Base-by-base conservation (phyloP, 2,113 vertebrate genomes). In the Gracilinanus agilis region DNA sequence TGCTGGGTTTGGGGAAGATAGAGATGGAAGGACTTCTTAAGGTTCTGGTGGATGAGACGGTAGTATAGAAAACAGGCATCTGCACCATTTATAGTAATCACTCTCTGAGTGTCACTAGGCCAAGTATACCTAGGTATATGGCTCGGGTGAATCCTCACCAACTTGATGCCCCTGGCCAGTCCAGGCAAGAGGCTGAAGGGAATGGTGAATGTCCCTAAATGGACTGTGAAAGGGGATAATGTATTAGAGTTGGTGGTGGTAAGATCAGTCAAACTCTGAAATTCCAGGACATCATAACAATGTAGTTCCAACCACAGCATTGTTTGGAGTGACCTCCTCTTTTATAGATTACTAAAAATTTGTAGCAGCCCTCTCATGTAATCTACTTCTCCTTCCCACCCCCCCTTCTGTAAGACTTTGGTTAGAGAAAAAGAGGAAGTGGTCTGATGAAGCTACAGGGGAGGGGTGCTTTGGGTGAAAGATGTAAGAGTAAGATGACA, bases 381-480 rank as follows among this genome's bases (percentile, higher is more conserved):
- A 3, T 40, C n/a, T 21, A 23, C 67, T 83, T 83, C 67, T 83
- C n/a, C n/a, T 83, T 83, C 21, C 67, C 67, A 34, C 67, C 40
- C 19, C 40, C n/a, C 40, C 5, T 83, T 34, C n/a, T 83, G 34
- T 19, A 83, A n/a, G 34, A 83, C 34, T 83, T 40, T 83, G n/a
- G n/a, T 83, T 83, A 83, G 67, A 83, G n/a, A 83, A 40, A 83
- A 83, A 40, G n/a, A 83, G 67, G 67, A 83, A 83, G n/a, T 83
- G 67, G n/a, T 83, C 19, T 83, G n/a, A 83, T 83, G 67, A 83
- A 83, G 19, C 67, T 40, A 83, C 5, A 3, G n/a, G 67, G 67
- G 67, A 83, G n/a, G 67, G 23, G 67, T 83, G n/a, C n/a, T 83
- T 7, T 83, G 67, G 67, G 67, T 16, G 67, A 40, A 7, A 83